Percentiles rank a stretch among this genome's conserved stretches.
These are phyloP conservation scores for Mythimna pallens DNA, from an alignment of 2,888 invertebrate genomes.

Conservation along the genomic window DNA sequence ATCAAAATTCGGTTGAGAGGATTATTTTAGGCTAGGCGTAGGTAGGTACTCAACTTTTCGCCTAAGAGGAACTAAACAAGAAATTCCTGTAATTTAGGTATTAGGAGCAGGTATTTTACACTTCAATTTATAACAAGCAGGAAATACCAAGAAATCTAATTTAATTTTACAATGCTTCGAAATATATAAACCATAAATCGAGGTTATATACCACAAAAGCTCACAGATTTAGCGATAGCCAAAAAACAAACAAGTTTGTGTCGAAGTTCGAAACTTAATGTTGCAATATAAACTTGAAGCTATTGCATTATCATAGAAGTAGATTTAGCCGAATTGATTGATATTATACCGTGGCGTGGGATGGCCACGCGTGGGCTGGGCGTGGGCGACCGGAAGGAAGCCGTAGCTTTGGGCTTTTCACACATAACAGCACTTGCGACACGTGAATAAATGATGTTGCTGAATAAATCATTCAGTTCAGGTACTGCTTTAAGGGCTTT, in stretches of 20 bases:
- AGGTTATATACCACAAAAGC: not conserved
- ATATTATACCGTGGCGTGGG: slow-evolving; percentile 78
- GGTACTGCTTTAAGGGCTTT: slow-evolving; percentile 6
- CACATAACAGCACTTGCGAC: slow-evolving; percentile 67
- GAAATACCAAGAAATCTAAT: not conserved
- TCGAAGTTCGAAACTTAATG: slow-evolving; percentile 36
- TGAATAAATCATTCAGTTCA: slow-evolving; percentile 43
- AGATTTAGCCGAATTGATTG: slow-evolving; percentile 82
- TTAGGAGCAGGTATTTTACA: not conserved
- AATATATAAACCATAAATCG: not conserved
- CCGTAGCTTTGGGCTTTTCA: slow-evolving; percentile 79
- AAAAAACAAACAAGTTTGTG: slow-evolving; percentile 24
- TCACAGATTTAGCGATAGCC: too few relatives aligned
- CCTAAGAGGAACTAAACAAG: not conserved
- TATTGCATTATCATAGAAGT: slow-evolving; percentile 78
- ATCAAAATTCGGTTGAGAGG: too few relatives aligned
- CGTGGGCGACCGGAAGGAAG: slow-evolving; percentile 89
- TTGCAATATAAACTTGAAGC: slow-evolving; percentile 64
- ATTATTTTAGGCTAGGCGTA: too few relatives aligned
- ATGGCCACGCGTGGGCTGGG: slow-evolving; percentile 72
- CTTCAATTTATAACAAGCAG: not conserved
- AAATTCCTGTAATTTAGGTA: not conserved
- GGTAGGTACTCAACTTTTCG: not conserved
- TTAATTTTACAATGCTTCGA: not conserved
- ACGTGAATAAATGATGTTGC: slow-evolving; percentile 54